A percentile compares a stretch with the other conserved stretches of the same genome.
Evolutionary conservation across 92 coral and sea anemone genomes (phyloP).

Genomic region (Phenganax stokvisi): DNA sequence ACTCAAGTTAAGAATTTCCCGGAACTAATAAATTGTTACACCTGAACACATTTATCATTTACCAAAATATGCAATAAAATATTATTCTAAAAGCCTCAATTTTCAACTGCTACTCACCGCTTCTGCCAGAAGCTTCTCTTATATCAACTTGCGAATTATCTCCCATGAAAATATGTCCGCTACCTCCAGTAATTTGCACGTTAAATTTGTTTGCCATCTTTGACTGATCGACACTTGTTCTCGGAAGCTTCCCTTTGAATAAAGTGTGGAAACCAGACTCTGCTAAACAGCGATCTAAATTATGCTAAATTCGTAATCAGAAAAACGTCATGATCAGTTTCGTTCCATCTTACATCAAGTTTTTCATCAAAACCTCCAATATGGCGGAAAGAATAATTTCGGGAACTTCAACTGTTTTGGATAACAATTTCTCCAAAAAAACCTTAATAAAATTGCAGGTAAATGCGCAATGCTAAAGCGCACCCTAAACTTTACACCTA

Average conservation of each 20-base stretch:
- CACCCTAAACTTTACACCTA: not conserved
- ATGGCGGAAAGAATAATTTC: not conserved
- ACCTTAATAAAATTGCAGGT: conserved; percentile 55
- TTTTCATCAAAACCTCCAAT: conserved; percentile 38
- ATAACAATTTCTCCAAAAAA: conserved; percentile 40
- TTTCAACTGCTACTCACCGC: not conserved
- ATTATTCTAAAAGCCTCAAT: not conserved
- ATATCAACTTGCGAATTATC: conserved; percentile 43
- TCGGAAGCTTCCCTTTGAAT: too few species aligned
- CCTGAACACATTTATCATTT: not conserved
- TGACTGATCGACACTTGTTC: too few species aligned
- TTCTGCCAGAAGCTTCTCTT: not conserved
- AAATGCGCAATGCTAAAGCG: not conserved
- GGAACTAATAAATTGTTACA: too few species aligned
- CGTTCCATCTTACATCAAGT: conserved; percentile 17
- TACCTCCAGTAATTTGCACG: conserved; percentile 24
- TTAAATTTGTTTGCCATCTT: conserved; percentile 53
- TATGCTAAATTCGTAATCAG: too few species aligned
- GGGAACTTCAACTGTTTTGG: conserved; percentile 14
- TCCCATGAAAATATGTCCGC: conserved; percentile 53
- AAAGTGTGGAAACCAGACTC: too few species aligned
- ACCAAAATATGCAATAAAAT: not conserved
- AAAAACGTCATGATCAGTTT: not conserved
- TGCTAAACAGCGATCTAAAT: too few species aligned
- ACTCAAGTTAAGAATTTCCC: too few species aligned